Percentiles rank a stretch among this genome's conserved stretches.
These are phyloP conservation scores for Oscheius sp. DNA, from an alignment of 1,140 invertebrate species.

Conservation along the genomic window DNA sequence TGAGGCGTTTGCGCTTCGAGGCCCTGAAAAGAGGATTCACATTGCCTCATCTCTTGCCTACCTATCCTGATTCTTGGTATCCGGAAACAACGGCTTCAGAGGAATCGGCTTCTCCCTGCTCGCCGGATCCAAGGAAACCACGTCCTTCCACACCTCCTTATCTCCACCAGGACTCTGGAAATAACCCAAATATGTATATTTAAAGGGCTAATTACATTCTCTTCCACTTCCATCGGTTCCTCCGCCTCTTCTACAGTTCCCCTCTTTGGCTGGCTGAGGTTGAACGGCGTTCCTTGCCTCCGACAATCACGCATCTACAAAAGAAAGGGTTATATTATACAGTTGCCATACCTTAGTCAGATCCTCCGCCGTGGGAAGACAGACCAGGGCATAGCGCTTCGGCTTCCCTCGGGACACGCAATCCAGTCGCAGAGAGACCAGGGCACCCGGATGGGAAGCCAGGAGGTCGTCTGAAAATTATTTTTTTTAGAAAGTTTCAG, in stretches of 20 bases:
- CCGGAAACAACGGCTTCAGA: neutral
- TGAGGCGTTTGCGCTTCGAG: neutral
- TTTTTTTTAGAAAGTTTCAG: too few relatives aligned
- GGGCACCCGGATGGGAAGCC: neutral
- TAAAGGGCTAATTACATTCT: neutral
- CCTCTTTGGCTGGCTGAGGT: neutral
- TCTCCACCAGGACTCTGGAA: neutral
- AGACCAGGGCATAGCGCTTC: neutral
- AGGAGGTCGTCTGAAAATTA: neutral
- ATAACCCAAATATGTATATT: constrained; percentile 5
- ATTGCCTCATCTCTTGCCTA: too few relatives aligned
- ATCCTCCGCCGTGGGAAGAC: neutral
- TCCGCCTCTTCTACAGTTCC: neutral
- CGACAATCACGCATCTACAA: neutral
- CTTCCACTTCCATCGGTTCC: neutral
- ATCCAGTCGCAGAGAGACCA: neutral
- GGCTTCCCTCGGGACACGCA: constrained; percentile 2
- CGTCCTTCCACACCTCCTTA: neutral
- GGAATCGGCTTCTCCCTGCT: constrained; percentile 9
- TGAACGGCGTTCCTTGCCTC: neutral
- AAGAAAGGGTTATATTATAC: neutral
- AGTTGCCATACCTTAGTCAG: neutral
- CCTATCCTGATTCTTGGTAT: neutral
- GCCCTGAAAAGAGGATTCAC: constrained; percentile 13
- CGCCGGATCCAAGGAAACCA: neutral